Evolutionary conservation across 35 echinoderm and acorn worm species (phyloP).

Genomic region (Acanthaster planci): DNA sequence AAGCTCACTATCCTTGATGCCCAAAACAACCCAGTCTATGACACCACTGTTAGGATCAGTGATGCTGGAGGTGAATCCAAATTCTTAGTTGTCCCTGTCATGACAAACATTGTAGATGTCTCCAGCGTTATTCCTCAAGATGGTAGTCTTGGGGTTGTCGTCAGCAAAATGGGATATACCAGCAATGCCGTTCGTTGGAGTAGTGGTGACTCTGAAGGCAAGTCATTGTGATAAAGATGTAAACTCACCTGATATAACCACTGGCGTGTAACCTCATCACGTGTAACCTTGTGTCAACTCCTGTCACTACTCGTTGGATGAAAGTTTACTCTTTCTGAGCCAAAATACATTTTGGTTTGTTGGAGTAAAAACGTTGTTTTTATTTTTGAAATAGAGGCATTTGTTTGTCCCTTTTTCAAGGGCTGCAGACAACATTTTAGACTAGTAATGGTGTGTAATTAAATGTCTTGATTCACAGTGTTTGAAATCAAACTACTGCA

Average conservation of each 20-base stretch:
- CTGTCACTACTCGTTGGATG: too few relatives aligned
- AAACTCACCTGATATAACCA: too few relatives aligned
- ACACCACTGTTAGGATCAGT: neutral
- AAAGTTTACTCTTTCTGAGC: too few relatives aligned
- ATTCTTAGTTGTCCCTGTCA: neutral
- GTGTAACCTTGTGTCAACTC: too few relatives aligned
- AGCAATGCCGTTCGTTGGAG: conserved; percentile 15
- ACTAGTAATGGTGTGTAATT: too few relatives aligned
- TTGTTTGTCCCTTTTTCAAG: too few relatives aligned
- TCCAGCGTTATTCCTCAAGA: neutral
- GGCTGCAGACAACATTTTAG: too few relatives aligned
- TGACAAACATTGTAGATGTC: conserved; percentile 11
- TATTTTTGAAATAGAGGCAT: too few relatives aligned
- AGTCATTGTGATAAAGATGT: neutral
- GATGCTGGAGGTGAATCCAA: neutral
- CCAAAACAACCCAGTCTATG: neutral
- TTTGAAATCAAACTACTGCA: neutral
- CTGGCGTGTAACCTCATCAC: too few relatives aligned
- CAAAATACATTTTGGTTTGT: too few relatives aligned
- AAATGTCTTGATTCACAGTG: neutral
- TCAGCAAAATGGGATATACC: neutral
- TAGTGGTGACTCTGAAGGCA: neutral
- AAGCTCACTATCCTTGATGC: neutral
- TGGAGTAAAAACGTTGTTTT: too few relatives aligned
- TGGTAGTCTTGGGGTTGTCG: neutral